phyloP scores from a whole-genome alignment of 2,113 vertebrate species.

The Barnardius zonarius region DNA sequence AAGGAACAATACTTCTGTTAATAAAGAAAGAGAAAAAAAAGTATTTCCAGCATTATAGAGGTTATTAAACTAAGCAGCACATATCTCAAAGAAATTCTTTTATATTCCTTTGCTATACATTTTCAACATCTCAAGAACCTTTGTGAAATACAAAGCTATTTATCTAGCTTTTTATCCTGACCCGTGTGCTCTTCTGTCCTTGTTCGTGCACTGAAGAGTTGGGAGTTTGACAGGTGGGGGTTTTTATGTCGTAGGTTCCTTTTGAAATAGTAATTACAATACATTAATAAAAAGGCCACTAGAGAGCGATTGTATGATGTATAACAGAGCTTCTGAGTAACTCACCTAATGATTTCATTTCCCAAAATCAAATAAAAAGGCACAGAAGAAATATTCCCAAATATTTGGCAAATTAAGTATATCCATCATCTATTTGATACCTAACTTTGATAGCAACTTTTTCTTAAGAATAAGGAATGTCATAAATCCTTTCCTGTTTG shows the following conservation, averaged over 20 bases:
- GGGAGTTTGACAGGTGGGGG: neutral
- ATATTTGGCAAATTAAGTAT: neutral
- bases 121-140: neutral
- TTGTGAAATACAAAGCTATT: neutral
- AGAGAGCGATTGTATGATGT: neutral
- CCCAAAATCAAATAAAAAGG: neutral
- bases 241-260: neutral
- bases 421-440: neutral
- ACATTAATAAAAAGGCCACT: neutral
- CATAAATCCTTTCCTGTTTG: neutral
- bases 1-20: neutral
- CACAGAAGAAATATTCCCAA: neutral
- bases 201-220: accelerated
- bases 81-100: neutral
- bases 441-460: neutral
- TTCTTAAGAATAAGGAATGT: neutral
- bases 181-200: neutral
- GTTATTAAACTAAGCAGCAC: neutral
- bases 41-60: neutral
- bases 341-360: neutral
- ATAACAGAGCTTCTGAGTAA: neutral
- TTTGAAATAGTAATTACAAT: neutral
- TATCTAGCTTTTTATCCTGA: neutral
- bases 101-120: neutral
- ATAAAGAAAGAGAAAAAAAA: neutral